phyloP scores from a whole-genome alignment of 2,113 vertebrate genomes.

The Chionis minor region DNA sequence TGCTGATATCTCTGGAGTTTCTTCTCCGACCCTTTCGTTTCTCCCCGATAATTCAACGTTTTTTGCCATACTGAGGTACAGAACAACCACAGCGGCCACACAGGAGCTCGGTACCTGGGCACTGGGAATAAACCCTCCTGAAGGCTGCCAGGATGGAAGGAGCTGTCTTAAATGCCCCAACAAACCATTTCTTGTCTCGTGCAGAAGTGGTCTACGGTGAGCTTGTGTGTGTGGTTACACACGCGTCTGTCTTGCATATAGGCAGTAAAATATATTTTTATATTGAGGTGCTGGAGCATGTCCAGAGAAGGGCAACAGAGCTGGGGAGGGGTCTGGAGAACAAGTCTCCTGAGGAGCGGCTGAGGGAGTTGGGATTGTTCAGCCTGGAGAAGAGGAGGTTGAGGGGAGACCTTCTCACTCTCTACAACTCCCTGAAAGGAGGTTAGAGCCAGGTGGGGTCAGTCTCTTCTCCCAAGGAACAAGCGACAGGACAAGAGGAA shows the following conservation, averaged over 20 bases:
- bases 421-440: too few species aligned
- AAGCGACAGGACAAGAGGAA: too few species aligned
- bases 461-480: too few species aligned
- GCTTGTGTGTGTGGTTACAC: neutral
- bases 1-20: too few species aligned
- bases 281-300: too few species aligned
- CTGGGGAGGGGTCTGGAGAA: too few species aligned
- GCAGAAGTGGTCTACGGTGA: neutral
- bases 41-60: neutral
- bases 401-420: too few species aligned
- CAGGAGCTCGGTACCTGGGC: neutral
- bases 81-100: accelerated
- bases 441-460: too few species aligned
- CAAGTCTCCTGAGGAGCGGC: too few species aligned
- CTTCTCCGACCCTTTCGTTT: neutral
- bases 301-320: too few species aligned
- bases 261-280: neutral
- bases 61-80: neutral
- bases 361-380: too few species aligned
- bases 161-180: neutral
- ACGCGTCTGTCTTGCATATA: neutral
- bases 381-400: too few species aligned
- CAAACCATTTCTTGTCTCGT: neutral
- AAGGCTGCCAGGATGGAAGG: neutral
- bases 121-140: neutral